Percentiles rank a stretch among this genome's conserved stretches.
Conservation (phyloP, 37 sponge, comb jelly and placozoan genomes). For the Oscarella lobularis region DNA sequence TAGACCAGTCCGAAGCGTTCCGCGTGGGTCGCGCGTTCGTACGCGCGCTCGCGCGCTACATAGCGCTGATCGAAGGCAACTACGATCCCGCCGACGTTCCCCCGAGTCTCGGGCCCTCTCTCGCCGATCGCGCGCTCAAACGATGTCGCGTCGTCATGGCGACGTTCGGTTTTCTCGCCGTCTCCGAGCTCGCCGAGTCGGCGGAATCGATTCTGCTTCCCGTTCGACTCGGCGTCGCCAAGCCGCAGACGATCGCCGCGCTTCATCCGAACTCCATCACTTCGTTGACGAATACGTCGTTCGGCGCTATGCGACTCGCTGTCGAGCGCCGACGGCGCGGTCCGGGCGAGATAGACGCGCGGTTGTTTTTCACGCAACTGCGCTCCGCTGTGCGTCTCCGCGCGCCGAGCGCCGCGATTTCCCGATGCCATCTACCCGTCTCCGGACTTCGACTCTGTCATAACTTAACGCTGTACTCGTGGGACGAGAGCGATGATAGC, state of each 20-base stretch:
- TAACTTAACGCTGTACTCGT: neutral
- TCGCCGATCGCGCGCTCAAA: neutral
- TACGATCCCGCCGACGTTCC: neutral
- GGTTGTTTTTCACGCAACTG: neutral
- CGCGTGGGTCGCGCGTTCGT: neutral
- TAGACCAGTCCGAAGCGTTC: neutral
- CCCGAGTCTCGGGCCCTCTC: neutral
- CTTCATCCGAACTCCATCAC: constrained; percentile 26
- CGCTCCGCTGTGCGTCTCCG: constrained; percentile 15
- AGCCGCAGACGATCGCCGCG: constrained; percentile 54
- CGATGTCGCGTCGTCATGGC: constrained; percentile 23
- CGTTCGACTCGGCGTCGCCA: constrained; percentile 41
- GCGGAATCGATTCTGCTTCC: constrained; percentile 36
- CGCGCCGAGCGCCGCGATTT: constrained; percentile 11
- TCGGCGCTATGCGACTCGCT: neutral
- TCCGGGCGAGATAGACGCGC: neutral
- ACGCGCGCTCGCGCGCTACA: neutral
- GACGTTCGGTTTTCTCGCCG: constrained; percentile 41
- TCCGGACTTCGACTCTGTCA: neutral
- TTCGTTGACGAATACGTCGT: neutral
- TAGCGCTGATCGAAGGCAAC: neutral
- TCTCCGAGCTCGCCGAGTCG: constrained; percentile 28
- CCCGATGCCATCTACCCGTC: neutral
- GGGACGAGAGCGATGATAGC: neutral
- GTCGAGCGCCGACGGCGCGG: neutral